Conservation (phyloP, 2,888 invertebrate species). For the Cryptocephalus moraei region DNA sequence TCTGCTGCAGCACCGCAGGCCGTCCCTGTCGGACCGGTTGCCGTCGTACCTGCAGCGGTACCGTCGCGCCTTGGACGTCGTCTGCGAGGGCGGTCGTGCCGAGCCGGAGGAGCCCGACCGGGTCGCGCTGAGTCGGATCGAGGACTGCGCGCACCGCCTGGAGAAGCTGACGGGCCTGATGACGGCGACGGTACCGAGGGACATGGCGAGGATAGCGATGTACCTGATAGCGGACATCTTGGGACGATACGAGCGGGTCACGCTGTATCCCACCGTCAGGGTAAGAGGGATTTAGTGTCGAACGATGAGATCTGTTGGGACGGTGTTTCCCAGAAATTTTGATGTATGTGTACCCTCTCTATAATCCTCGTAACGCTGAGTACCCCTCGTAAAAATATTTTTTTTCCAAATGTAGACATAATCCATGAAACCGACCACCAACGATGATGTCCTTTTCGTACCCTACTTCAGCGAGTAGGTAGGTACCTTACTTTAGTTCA, state of each 20-base stretch:
- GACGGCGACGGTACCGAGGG: constrained; percentile 31
- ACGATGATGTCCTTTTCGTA: too few species aligned
- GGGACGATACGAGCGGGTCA: constrained; percentile 35
- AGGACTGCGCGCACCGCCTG: constrained; percentile 34
- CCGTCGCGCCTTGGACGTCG: constrained; percentile 23
- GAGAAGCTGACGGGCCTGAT: constrained; percentile 32
- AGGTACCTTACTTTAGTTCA: too few species aligned
- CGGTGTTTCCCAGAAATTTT: too few species aligned
- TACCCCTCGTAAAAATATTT: too few species aligned
- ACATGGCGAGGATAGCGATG: constrained; percentile 37
- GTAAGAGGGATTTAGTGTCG: constrained; percentile 23
- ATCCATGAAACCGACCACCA: too few species aligned
- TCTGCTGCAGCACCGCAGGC: constrained; percentile 28
- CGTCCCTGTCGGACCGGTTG: constrained; percentile 31
- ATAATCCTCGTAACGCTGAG: too few species aligned
- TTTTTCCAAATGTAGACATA: too few species aligned
- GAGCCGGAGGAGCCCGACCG: constrained; percentile 19
- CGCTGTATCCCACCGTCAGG: constrained; percentile 39
- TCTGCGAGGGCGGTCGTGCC: constrained; percentile 24
- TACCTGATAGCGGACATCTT: constrained; percentile 42
- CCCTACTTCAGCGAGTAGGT: too few species aligned
- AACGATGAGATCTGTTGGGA: too few species aligned
- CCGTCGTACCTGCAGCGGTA: constrained; percentile 33
- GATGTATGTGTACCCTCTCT: too few species aligned
- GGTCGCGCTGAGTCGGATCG: constrained; percentile 18